phyloP scores from a whole-genome alignment of 1,140 invertebrate genomes.

The Choristoneura fumiferana region DNA sequence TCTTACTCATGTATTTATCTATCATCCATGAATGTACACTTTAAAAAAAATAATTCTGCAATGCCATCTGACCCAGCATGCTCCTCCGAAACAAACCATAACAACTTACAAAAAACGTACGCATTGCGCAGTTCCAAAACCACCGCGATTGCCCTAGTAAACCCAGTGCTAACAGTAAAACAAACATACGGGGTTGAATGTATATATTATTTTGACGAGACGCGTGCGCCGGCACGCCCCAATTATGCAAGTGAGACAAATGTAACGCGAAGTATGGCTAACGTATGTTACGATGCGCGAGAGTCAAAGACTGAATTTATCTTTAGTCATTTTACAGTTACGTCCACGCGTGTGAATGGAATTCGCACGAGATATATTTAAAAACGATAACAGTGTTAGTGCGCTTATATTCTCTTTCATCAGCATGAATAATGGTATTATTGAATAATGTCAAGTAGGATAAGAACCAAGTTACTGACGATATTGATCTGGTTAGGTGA shows the following conservation, averaged over 20 bases:
- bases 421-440: not conserved
- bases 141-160: conserved; percentile 1
- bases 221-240: conserved; percentile 10
- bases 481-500: no score
- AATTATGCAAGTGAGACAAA: conserved; percentile 27
- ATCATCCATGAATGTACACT: no score
- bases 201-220: conserved; percentile 3
- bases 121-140: not conserved
- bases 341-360: conserved; percentile 6
- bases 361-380: conserved; percentile 2
- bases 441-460: no score
- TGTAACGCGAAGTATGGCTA: conserved; percentile 15
- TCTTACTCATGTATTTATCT: no score
- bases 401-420: not conserved
- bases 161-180: not conserved
- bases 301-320: conserved; percentile 6
- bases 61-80: no score
- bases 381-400: not conserved
- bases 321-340: not conserved
- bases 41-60: no score
- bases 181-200: conserved; percentile 16
- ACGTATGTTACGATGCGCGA: conserved; percentile 18
- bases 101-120: not conserved
- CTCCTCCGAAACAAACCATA: no score
- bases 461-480: no score